A percentile compares a stretch with the other conserved stretches of the same genome.
Evolutionary conservation across 2,888 invertebrate genomes (phyloP).

Genomic region (Nemurella pictetii): DNA sequence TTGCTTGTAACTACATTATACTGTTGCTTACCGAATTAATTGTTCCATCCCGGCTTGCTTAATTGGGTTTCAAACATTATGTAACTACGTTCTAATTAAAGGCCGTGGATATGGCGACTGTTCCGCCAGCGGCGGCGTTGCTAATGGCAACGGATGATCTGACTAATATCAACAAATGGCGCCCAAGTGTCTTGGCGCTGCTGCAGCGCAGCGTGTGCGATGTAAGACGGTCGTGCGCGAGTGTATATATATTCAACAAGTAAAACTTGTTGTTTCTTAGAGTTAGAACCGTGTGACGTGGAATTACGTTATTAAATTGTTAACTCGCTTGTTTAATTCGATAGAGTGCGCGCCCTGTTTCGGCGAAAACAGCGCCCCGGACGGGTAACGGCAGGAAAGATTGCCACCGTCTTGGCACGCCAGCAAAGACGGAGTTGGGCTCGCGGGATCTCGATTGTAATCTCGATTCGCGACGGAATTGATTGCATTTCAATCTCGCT

Average conservation of each 20-base stretch:
- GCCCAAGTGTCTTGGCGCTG: background rate
- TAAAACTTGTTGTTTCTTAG: background rate
- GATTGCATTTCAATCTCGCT: background rate
- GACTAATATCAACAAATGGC: background rate
- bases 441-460: background rate
- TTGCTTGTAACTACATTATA: background rate
- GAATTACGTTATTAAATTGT: background rate
- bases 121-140: background rate
- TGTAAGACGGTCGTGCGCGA: background rate
- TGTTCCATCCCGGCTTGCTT: background rate
- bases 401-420: background rate
- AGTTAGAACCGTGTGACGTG: background rate
- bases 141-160: background rate
- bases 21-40: background rate
- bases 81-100: background rate
- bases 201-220: no score
- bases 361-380: background rate
- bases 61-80: background rate
- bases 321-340: background rate
- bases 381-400: no score
- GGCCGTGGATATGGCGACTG: background rate
- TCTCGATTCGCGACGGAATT: background rate
- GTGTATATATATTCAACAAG: background rate
- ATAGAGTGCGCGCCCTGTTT: background rate
- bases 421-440: background rate